A percentile compares a stretch with the other conserved stretches of the same genome.
These are phyloP conservation scores for Marmota flaviventris DNA, from an alignment of 2,113 vertebrate genomes.

Conservation along the genomic window DNA sequence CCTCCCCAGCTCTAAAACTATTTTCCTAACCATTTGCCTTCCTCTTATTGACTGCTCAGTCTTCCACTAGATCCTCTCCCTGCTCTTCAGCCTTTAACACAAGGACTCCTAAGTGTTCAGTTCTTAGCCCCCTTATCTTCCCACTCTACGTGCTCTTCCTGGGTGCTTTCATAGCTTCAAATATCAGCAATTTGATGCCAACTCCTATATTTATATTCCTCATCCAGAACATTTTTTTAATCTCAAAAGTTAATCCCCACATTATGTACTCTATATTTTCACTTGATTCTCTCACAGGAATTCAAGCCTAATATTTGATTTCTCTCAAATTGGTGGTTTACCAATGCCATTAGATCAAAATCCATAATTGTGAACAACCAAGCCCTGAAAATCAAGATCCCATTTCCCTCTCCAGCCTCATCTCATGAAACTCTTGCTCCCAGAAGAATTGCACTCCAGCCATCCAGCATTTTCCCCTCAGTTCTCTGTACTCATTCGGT, in stretches of 20 bases:
- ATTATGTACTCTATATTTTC: background rate
- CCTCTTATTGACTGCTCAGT: background rate
- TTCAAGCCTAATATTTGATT: background rate
- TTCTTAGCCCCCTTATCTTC: background rate
- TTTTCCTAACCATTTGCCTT: background rate
- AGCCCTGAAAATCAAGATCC: background rate
- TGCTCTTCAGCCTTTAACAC: too few relatives aligned
- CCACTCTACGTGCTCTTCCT: background rate
- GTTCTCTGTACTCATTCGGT: background rate
- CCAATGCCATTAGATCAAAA: background rate
- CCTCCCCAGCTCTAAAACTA: background rate
- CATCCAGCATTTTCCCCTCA: background rate
- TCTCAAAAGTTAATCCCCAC: too few relatives aligned
- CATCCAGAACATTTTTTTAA: background rate
- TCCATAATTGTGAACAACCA: too few relatives aligned
- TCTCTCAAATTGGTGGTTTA: background rate
- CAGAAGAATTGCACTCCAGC: background rate
- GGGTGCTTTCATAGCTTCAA: background rate
- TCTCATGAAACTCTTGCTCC: background rate
- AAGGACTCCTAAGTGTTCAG: background rate
- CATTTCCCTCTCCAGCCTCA: background rate
- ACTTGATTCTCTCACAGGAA: background rate
- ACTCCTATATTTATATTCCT: background rate
- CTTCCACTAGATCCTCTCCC: background rate
- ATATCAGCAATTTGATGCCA: background rate